phyloP scores from a whole-genome alignment of 1,140 invertebrate genomes.

The Glossosoma conforme region DNA sequence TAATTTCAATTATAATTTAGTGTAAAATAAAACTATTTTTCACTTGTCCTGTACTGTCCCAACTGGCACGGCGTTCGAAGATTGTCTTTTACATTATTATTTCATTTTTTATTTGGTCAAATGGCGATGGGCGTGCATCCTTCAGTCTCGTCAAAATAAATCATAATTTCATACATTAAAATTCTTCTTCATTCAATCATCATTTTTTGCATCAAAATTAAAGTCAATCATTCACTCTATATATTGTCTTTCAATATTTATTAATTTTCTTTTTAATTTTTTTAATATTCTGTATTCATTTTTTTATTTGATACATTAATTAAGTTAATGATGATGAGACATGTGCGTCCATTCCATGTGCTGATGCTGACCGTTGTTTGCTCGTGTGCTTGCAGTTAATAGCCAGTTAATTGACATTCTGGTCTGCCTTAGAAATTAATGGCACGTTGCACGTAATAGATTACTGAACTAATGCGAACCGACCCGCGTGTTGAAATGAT shows the following conservation, averaged over 20 bases:
- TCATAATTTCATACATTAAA: not conserved
- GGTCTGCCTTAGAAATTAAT: slow-evolving; percentile 27
- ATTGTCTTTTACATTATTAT: slow-evolving; percentile 18
- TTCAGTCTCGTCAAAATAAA: not conserved
- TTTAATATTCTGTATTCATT: not conserved
- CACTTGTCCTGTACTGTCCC: slow-evolving; percentile 41
- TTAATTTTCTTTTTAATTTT: slow-evolving; percentile 1
- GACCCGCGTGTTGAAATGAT: too few species aligned
- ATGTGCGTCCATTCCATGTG: slow-evolving; percentile 26
- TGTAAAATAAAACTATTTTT: slow-evolving; percentile 23
- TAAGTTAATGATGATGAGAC: too few species aligned
- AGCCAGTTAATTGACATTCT: slow-evolving; percentile 27
- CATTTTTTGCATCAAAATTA: not conserved
- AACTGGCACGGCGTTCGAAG: slow-evolving; percentile 51
- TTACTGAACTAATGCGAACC: slow-evolving; percentile 2
- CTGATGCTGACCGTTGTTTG: slow-evolving; percentile 23
- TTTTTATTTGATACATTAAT: slow-evolving; percentile 1
- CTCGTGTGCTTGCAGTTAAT: slow-evolving; percentile 30
- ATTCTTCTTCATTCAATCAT: not conserved
- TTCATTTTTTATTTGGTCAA: slow-evolving; percentile 22
- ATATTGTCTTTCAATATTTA: not conserved
- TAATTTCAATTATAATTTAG: slow-evolving; percentile 29
- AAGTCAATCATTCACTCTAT: not conserved
- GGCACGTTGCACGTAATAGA: slow-evolving; percentile 32
- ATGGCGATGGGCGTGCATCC: slow-evolving; percentile 22